A percentile compares a stretch with the other conserved stretches of the same genome.
phyloP scores from a whole-genome alignment of 2,888 invertebrate genomes.

The Clistopyga incitator region DNA sequence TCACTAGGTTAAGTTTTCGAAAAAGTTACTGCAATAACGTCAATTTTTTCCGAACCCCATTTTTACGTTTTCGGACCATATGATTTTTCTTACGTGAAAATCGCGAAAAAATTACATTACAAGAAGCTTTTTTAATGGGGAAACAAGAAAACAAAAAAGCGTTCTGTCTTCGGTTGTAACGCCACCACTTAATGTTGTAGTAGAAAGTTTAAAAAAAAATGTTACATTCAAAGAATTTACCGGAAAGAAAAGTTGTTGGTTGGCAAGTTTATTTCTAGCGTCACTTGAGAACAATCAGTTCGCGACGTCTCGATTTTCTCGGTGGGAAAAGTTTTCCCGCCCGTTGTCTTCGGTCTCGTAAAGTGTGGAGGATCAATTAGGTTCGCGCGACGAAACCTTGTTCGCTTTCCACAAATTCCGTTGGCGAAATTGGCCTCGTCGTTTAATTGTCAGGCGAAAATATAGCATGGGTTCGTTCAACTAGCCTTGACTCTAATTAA shows the following conservation, averaged over 20 bases:
- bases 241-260: neutral
- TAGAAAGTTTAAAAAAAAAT: neutral
- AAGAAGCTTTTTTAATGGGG: neutral
- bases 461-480: neutral
- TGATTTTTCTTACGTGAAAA: no score
- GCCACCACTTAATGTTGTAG: neutral
- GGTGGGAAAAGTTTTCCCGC: constrained; percentile 2
- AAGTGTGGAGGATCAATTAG: constrained; percentile 6
- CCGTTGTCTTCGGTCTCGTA: neutral
- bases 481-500: constrained; percentile 41
- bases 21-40: no score
- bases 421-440: neutral
- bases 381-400: constrained; percentile 18
- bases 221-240: neutral
- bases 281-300: neutral
- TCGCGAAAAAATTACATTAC: no score
- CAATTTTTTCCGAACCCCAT: no score
- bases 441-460: constrained; percentile 1
- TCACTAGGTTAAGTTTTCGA: no score
- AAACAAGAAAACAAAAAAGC: neutral
- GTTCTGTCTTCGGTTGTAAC: neutral
- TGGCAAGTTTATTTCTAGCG: neutral
- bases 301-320: neutral
- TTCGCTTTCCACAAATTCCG: constrained; percentile 2
- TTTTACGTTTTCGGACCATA: no score